These are phyloP conservation scores for Oceanodroma leucorhoa DNA, from an alignment of 2,797 vertebrate species.

Conservation along the genomic window DNA sequence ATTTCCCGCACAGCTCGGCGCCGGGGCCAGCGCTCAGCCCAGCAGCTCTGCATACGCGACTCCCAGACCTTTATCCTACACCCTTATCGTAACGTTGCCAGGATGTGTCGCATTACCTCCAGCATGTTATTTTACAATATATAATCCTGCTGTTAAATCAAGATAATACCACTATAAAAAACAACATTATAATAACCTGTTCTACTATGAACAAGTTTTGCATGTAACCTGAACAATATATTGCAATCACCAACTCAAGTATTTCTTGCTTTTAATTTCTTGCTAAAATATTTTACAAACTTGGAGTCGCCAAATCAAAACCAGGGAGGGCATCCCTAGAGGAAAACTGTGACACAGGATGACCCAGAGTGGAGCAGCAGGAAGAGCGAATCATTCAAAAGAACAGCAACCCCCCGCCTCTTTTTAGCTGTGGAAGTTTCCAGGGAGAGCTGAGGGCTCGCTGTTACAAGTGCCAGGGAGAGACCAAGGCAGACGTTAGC, in stretches of 20 bases:
- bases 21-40: neutral
- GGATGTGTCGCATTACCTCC: neutral
- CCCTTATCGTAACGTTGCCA: neutral
- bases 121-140: neutral
- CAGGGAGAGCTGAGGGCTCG: neutral
- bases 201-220: neutral
- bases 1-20: neutral
- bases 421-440: neutral
- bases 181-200: neutral
- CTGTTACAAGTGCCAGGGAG: neutral
- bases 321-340: neutral
- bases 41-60: neutral
- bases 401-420: neutral
- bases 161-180: neutral
- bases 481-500: neutral
- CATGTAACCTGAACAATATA: neutral
- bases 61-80: neutral
- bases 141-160: neutral
- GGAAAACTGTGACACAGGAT: neutral
- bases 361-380: neutral
- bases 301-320: neutral
- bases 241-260: neutral
- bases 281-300: neutral
- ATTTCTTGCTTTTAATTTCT: neutral
- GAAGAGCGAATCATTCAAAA: neutral